Evolutionary conservation across 2,888 invertebrate species (phyloP).

Genomic region (Lycocerus yunnanus): DNA sequence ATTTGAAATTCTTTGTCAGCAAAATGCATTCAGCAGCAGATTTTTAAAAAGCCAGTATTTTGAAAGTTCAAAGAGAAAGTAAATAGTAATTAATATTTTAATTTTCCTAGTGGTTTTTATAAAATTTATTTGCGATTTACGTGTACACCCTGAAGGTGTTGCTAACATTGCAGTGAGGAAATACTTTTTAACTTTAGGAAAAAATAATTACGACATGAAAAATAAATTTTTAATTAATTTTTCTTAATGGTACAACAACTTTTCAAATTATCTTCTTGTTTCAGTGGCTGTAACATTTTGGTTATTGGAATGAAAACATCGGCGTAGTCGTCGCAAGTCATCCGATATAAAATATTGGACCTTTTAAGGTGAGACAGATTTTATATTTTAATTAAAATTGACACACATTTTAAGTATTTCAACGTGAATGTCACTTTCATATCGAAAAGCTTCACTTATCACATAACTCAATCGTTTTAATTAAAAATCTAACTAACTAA

Average conservation of each 20-base stretch:
- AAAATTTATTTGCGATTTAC: not conserved
- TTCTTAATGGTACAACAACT: not conserved
- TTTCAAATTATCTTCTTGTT: slow-evolving; percentile 1
- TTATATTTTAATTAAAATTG: not conserved
- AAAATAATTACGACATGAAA: not conserved
- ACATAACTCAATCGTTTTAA: not conserved
- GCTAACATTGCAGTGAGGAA: not conserved
- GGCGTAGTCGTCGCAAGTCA: not conserved
- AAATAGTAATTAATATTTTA: not conserved
- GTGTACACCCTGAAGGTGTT: not conserved
- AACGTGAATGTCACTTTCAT: not conserved
- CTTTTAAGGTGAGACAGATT: not conserved
- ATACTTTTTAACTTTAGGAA: not conserved
- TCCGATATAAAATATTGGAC: not conserved
- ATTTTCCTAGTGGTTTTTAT: not conserved
- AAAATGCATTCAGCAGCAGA: not conserved
- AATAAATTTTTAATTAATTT: not conserved
- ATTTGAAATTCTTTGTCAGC: not conserved
- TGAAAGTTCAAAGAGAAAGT: not conserved
- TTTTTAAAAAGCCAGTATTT: not conserved
- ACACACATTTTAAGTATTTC: not conserved
- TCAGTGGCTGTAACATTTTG: not conserved
- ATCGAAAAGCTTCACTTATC: not conserved
- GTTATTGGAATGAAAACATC: not conserved
- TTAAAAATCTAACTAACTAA: not conserved